Evolutionary conservation across 2,113 vertebrate genomes (phyloP).

Genomic region (Calidris pugnax): DNA sequence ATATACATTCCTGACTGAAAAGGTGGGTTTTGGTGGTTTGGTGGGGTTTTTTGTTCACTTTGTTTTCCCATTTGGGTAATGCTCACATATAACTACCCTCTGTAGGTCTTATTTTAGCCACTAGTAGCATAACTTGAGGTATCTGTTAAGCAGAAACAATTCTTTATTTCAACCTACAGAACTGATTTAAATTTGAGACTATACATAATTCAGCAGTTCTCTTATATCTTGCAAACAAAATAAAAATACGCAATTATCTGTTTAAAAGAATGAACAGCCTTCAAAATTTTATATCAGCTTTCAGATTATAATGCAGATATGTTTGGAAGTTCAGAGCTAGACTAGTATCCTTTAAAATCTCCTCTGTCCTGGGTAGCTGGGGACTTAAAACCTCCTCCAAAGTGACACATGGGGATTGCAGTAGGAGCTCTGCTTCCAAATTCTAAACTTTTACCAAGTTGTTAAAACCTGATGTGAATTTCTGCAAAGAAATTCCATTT

Average conservation of each 20-base stretch:
- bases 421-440: background rate
- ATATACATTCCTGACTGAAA: fast-evolving
- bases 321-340: background rate
- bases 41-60: background rate
- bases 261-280: background rate
- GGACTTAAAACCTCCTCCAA: background rate
- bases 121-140: fast-evolving
- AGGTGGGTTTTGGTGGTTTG: fast-evolving
- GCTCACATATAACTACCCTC: fast-evolving
- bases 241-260: background rate
- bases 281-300: background rate
- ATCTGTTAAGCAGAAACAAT: background rate
- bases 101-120: fast-evolving
- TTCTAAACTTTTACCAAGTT: background rate
- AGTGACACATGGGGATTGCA: fast-evolving
- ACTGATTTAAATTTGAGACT: background rate
- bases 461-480: background rate
- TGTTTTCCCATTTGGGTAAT: fast-evolving
- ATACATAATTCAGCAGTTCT: background rate
- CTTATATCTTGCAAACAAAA: background rate
- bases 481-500: background rate
- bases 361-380: background rate
- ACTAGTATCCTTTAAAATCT: background rate
- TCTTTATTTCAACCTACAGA: background rate
- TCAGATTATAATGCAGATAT: background rate